These are phyloP conservation scores for Oceanites oceanicus DNA, from an alignment of 2,113 vertebrate species.

Conservation along the genomic window DNA sequence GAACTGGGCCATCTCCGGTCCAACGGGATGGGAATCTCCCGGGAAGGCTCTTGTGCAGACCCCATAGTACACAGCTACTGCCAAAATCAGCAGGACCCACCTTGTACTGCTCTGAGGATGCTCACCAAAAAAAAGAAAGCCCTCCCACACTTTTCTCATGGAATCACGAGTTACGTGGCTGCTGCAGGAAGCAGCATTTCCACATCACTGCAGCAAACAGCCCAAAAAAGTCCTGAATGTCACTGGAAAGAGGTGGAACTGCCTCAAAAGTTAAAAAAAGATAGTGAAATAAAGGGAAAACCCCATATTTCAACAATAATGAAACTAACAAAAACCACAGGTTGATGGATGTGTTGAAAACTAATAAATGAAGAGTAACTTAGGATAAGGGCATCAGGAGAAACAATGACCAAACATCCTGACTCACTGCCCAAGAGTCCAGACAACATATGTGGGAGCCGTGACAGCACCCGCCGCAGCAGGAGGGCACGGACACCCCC, in stretches of 20 bases:
- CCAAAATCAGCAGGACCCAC: neutral
- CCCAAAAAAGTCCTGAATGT: constrained; percentile 48
- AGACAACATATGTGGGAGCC: neutral
- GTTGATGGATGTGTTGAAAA: neutral
- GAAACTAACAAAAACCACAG: neutral
- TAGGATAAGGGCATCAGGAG: neutral
- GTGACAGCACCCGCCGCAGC: neutral
- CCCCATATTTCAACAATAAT: neutral
- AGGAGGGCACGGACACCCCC: neutral
- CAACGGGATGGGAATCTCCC: fast-evolving
- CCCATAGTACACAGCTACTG: fast-evolving
- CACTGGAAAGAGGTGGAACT: constrained; percentile 36
- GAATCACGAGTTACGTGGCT: constrained; percentile 9
- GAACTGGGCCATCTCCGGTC: fast-evolving
- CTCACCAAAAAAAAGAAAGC: neutral
- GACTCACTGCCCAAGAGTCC: constrained; percentile 1
- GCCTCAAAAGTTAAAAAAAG: constrained; percentile 15
- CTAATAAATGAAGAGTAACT: neutral
- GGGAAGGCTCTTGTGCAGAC: neutral
- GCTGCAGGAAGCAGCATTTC: constrained; percentile 45
- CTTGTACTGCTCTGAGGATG: neutral
- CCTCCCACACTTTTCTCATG: constrained; percentile 54
- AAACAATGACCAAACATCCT: neutral
- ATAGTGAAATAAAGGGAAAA: constrained; percentile 45
- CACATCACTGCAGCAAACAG: constrained; percentile 3